Evolutionary conservation across 64 coral and sea anemone genomes (phyloP).

Genomic region (Dendrophyllia cribrosa): DNA sequence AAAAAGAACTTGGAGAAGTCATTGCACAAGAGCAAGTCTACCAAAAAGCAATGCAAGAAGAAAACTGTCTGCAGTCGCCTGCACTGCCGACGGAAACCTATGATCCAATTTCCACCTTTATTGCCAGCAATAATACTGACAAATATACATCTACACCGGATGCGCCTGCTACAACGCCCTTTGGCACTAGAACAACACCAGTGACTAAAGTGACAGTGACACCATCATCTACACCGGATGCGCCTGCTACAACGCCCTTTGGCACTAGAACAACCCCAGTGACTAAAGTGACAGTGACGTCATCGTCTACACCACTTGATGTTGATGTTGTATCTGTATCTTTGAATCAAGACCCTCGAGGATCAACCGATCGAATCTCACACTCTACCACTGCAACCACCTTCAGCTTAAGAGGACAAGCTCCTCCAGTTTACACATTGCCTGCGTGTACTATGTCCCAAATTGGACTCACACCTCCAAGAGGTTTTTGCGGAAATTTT

Average conservation of each 20-base stretch:
- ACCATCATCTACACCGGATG: not conserved
- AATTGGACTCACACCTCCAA: not conserved
- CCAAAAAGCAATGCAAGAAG: slow-evolving; percentile 30
- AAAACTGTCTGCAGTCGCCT: not conserved
- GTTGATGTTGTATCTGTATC: too few relatives aligned
- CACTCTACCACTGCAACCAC: not conserved
- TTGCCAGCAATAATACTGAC: not conserved
- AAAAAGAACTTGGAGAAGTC: slow-evolving; percentile 62
- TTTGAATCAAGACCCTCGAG: too few relatives aligned
- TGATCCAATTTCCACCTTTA: not conserved
- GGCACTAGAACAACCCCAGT: not conserved
- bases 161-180: too few relatives aligned
- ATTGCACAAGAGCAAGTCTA: slow-evolving; percentile 71
- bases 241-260: not conserved
- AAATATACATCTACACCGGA: not conserved
- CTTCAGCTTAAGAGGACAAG: not conserved
- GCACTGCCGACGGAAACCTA: not conserved
- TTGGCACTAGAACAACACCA: not conserved
- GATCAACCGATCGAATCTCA: too few relatives aligned
- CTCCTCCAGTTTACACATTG: not conserved
- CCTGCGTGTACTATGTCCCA: not conserved
- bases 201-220: not conserved
- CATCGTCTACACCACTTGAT: not conserved
- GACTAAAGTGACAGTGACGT: not conserved
- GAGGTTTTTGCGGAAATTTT: slow-evolving; percentile 20